Evolutionary conservation across 1,140 invertebrate species (phyloP).

Genomic region (Muscidifurax raptorellus): DNA sequence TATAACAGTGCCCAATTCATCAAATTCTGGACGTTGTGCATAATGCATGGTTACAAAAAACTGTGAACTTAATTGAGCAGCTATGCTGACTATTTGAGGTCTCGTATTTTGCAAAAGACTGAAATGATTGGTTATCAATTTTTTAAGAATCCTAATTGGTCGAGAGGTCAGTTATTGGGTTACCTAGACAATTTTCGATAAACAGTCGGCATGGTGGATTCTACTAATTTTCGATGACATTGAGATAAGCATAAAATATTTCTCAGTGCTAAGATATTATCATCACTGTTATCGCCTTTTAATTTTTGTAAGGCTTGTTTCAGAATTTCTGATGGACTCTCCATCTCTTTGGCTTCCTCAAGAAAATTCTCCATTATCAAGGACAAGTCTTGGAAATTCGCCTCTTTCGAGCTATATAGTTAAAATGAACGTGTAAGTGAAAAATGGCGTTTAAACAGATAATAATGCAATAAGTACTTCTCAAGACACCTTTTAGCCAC

Average conservation of each 20-base stretch:
- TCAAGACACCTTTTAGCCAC: background rate
- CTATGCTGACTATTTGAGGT: conserved; percentile 52
- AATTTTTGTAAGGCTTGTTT: conserved; percentile 50
- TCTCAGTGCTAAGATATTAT: conserved; percentile 47
- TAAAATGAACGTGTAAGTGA: background rate
- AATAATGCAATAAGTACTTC: background rate
- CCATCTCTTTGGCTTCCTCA: conserved; percentile 24
- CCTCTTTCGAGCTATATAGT: background rate
- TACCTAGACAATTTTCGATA: conserved; percentile 57
- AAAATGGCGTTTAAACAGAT: background rate
- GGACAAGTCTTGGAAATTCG: background rate
- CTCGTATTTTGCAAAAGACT: conserved; percentile 49
- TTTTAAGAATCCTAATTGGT: background rate
- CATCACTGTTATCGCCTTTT: conserved; percentile 54
- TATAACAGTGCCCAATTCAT: conserved; percentile 49
- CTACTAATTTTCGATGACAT: conserved; percentile 50
- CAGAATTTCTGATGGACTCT: conserved; percentile 49
- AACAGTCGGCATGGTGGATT: conserved; percentile 54
- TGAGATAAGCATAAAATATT: conserved; percentile 43
- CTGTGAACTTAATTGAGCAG: conserved; percentile 49
- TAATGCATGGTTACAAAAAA: conserved; percentile 55
- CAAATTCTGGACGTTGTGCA: conserved; percentile 56
- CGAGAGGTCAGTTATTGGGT: background rate
- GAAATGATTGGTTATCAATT: background rate
- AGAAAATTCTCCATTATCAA: conserved; percentile 39